Evolutionary conservation across 2,888 invertebrate species (phyloP).

Genomic region (Oscheius myriophilus): DNA sequence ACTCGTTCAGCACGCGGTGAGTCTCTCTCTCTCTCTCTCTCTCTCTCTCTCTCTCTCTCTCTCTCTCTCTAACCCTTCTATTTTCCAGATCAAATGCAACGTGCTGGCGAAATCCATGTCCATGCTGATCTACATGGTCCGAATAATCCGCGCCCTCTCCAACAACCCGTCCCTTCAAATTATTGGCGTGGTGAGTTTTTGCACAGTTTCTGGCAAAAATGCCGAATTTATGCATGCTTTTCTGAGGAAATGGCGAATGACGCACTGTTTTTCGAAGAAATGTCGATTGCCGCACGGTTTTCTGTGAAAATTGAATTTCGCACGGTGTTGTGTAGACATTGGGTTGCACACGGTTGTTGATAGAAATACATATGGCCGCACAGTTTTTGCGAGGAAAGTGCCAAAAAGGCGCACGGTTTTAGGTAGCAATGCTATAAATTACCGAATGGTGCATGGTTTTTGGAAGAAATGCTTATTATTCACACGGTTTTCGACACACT

Average conservation of each 20-base stretch:
- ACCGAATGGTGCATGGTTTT: no score
- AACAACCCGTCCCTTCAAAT: slow-evolving; percentile 44
- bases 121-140: slow-evolving; percentile 50
- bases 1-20: slow-evolving; percentile 23
- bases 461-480: no score
- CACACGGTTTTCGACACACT: no score
- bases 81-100: slow-evolving; percentile 27
- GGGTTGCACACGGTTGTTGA: no score
- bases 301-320: neutral
- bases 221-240: neutral
- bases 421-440: no score
- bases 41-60: no score
- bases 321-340: no score
- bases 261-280: neutral
- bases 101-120: slow-evolving; percentile 45
- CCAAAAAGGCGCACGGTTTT: no score
- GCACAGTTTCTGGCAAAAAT: neutral
- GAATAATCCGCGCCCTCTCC: slow-evolving; percentile 41
- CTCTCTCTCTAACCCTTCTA: neutral
- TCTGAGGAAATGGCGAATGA: no score
- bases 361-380: no score
- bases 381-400: no score
- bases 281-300: neutral
- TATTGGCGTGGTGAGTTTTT: slow-evolving; percentile 39
- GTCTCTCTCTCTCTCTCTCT: neutral